These are phyloP conservation scores for Xylota sylvarum DNA, from an alignment of 2,888 invertebrate species.

Conservation along the genomic window DNA sequence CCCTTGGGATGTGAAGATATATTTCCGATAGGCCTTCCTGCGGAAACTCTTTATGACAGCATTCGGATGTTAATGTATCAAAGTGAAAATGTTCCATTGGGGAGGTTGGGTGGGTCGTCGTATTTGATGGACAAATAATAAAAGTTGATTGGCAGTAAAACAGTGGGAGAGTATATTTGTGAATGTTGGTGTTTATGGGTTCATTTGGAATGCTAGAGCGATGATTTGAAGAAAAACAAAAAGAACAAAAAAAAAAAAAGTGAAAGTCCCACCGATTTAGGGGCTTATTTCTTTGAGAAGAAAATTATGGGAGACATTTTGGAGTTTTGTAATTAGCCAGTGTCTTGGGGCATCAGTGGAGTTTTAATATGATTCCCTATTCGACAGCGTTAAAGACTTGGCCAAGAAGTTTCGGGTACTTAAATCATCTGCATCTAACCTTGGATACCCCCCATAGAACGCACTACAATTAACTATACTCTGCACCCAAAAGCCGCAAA, in stretches of 20 bases:
- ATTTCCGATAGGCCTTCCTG: constrained; percentile 69
- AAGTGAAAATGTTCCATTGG: constrained; percentile 68
- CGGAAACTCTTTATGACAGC: constrained; percentile 71
- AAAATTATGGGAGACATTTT: constrained; percentile 22
- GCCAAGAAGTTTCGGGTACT: no score
- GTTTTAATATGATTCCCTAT: neutral
- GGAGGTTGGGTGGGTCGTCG: constrained; percentile 34
- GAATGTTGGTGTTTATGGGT: constrained; percentile 60
- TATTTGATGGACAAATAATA: constrained; percentile 68
- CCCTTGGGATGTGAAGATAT: constrained; percentile 60
- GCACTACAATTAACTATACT: neutral
- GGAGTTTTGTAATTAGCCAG: constrained; percentile 27
- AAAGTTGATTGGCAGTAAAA: constrained; percentile 72
- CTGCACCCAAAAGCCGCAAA: neutral
- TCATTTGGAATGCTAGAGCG: constrained; percentile 41
- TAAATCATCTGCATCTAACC: no score
- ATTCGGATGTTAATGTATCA: constrained; percentile 74
- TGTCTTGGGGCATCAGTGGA: neutral
- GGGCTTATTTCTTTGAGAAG: neutral
- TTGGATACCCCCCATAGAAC: neutral
- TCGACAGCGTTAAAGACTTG: no score
- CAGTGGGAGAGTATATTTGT: constrained; percentile 47
- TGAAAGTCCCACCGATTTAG: constrained; percentile 1
- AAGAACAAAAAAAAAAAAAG: neutral
- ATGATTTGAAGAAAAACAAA: constrained; percentile 2